Base-by-base conservation (phyloP, 2,888 invertebrate genomes). In the Drosophila nr. fundita region DNA sequence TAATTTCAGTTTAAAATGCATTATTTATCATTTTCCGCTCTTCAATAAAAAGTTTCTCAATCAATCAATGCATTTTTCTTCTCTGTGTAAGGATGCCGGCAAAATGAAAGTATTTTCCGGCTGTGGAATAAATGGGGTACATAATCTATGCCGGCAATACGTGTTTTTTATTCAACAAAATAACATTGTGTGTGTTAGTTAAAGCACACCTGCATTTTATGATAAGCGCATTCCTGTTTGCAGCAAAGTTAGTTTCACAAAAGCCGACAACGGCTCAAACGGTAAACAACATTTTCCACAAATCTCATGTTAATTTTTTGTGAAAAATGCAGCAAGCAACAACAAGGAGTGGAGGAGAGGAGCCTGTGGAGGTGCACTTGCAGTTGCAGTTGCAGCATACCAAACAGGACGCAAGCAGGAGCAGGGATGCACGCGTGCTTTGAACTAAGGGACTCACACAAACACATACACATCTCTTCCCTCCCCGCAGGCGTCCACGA, bases 251-350 rank as follows among this genome's bases (percentile, higher is more conserved):
- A 30, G 57, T 30, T 57, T 8, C 15, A 30, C 15, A 45, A 30
- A 50, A 45, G 60, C 27, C 61, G 63, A 73, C 48, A 55, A 8
- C 45, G 55, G 36, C 60, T 40, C 40, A 54, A 54, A 48, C 73
- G 59, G 78, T 58, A 53, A 63, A 50, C 55, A 63, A 76, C 49
- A 61, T 72, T 68, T 80, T 34, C 24, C 66, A 69, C 62, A 83
- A 78, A 74, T 76, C 68, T 52, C 73, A 72, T 83, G 70, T 72
- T 83, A 73, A 83, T 78, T 62, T 64, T 75, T 76, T 72, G 72
- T 73, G 52, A 36, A 76, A 76, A 75, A 76, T 75, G 61, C 64
- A 79, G 32, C 40, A 13, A 18, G 30, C 48, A 49, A 53, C 49
- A 68, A 52, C 53, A 55, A 32, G 45, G 72, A 66, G 67, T 73